phyloP scores from a whole-genome alignment of 2,797 vertebrate species.

The Halcyon leucocephala region DNA sequence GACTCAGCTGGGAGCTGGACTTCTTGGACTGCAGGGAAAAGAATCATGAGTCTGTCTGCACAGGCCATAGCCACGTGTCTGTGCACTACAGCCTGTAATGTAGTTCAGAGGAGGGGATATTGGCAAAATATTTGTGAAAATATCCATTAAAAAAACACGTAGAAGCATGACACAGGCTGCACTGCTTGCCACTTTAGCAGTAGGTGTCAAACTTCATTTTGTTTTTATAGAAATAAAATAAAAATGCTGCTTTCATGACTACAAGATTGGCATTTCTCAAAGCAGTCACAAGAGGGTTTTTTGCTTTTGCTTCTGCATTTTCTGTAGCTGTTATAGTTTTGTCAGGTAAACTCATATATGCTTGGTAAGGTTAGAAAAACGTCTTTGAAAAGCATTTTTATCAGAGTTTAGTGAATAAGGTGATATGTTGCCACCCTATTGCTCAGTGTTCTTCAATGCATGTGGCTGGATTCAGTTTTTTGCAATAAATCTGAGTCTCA shows the following conservation, averaged over 20 bases:
- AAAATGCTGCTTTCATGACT: neutral
- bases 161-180: neutral
- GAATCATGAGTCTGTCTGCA: neutral
- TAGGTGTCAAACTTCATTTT: neutral
- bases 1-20: neutral
- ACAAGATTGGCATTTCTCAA: neutral
- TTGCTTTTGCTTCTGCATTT: neutral
- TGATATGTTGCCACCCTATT: neutral
- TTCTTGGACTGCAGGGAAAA: neutral
- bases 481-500: neutral
- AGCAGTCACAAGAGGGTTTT: neutral
- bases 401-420: neutral
- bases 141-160: neutral
- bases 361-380: neutral
- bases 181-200: neutral
- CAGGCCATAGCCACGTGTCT: accelerated
- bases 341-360: neutral
- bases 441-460: neutral
- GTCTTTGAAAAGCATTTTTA: neutral
- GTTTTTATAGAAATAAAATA: neutral
- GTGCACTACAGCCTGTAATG: neutral
- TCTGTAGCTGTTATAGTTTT: neutral
- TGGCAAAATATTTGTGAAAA: neutral
- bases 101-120: neutral
- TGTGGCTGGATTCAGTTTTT: neutral